Evolutionary conservation across 1,140 invertebrate species (phyloP).

Genomic region (Zaprionus lachaisei): DNA sequence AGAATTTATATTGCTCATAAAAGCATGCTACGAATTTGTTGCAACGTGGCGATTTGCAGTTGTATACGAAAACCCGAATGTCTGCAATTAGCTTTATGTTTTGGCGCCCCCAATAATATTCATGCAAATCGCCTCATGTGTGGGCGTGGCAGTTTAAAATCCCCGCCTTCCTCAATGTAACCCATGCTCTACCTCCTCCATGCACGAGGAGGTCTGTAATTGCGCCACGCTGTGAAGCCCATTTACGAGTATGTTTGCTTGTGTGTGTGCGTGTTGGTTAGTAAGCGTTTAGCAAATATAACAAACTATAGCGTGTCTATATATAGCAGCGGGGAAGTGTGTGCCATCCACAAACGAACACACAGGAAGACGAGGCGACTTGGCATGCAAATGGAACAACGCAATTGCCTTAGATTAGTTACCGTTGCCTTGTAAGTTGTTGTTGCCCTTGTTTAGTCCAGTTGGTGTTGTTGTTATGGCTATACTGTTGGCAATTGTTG

Average conservation of each 20-base stretch:
- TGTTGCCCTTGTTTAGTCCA: constrained; percentile 21
- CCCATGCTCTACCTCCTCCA: background rate
- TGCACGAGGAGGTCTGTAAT: constrained; percentile 49
- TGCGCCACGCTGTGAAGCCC: constrained; percentile 43
- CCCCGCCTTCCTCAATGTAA: background rate
- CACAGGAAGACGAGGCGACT: constrained; percentile 5
- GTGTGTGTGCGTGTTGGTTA: constrained; percentile 33
- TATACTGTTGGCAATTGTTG: constrained; percentile 14
- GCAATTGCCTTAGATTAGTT: constrained; percentile 73
- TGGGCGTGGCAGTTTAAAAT: constrained; percentile 27
- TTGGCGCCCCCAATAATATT: constrained; percentile 62
- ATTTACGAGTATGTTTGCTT: constrained; percentile 30
- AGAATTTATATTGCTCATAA: background rate
- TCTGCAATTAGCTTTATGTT: constrained; percentile 40
- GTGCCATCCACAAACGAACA: constrained; percentile 15
- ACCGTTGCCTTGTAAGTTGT: constrained; percentile 28
- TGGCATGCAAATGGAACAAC: constrained; percentile 55
- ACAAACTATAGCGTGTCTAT: constrained; percentile 61
- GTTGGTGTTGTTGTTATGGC: constrained; percentile 8
- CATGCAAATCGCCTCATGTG: constrained; percentile 64
- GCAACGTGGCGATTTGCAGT: background rate
- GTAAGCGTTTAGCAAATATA: constrained; percentile 76
- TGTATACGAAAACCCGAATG: constrained; percentile 23
- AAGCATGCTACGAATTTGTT: constrained; percentile 2
- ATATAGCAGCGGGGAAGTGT: constrained; percentile 22